Conservation (phyloP, 1,140 invertebrate species). For the Diorhabda sublineata region DNA sequence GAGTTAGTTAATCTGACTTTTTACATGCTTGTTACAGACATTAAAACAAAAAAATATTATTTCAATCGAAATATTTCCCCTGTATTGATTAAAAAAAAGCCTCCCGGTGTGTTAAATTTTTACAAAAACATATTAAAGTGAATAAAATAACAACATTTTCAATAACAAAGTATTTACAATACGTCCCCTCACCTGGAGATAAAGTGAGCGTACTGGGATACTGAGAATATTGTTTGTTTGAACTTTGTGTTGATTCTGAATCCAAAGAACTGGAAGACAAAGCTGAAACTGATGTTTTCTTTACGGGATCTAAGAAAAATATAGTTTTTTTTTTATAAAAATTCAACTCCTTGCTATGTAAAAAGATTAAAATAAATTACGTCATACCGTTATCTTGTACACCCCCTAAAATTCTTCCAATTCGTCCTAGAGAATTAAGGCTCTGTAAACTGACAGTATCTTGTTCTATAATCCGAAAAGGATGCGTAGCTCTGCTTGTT, state of each 20-base stretch:
- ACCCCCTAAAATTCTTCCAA: slow-evolving; percentile 60
- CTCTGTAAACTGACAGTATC: slow-evolving; percentile 82
- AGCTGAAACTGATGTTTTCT: slow-evolving; percentile 38
- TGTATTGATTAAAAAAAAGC: no score
- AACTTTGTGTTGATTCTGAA: slow-evolving; percentile 43
- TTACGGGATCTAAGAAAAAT: not conserved
- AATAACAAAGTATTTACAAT: not conserved
- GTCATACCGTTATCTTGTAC: slow-evolving; percentile 8
- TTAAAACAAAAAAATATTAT: no score
- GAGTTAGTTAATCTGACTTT: no score
- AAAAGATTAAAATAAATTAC: not conserved
- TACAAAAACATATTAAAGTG: no score
- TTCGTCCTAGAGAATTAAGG: slow-evolving; percentile 76
- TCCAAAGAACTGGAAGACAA: slow-evolving; percentile 44
- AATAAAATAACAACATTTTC: no score
- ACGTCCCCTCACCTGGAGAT: slow-evolving; percentile 24
- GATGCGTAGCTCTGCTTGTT: slow-evolving; percentile 57
- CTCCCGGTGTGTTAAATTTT: no score
- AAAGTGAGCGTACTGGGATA: slow-evolving; percentile 43
- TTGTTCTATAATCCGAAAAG: slow-evolving; percentile 77
- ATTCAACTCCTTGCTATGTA: no score
- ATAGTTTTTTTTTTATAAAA: not conserved
- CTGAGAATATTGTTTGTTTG: slow-evolving; percentile 37
- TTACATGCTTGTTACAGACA: no score
- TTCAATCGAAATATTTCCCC: no score